Conservation (phyloP, 1,140 invertebrate genomes). For the Armadillidium nasatum region DNA sequence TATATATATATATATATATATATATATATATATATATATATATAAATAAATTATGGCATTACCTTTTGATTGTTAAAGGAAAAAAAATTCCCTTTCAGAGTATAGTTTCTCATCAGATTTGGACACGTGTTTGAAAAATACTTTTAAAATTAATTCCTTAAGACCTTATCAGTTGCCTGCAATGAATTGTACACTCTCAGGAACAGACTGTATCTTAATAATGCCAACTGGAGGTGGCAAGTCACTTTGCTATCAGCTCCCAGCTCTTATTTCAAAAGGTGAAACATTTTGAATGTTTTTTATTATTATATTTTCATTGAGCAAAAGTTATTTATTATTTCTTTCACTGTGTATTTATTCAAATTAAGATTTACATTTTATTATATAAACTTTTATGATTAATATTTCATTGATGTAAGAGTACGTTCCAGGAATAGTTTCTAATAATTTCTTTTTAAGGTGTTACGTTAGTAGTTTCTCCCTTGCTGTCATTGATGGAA, state of each 20-base stretch:
- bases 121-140: slow-evolving; percentile 54
- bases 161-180: slow-evolving; percentile 69
- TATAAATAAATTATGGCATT: too few species aligned
- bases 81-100: too few species aligned
- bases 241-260: slow-evolving; percentile 85
- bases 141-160: slow-evolving; percentile 65
- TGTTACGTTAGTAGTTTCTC: slow-evolving; percentile 82
- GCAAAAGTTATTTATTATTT: too few species aligned
- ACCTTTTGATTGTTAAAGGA: too few species aligned
- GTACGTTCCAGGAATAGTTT: neutral
- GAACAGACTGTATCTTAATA: slow-evolving; percentile 75
- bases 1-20: too few species aligned
- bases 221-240: slow-evolving; percentile 94
- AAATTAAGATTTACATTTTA: too few species aligned
- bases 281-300: slow-evolving; percentile 27
- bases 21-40: too few species aligned
- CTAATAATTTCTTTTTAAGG: slow-evolving; percentile 47
- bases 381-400: too few species aligned
- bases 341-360: too few species aligned
- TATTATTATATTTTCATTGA: too few species aligned
- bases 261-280: slow-evolving; percentile 71
- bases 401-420: too few species aligned
- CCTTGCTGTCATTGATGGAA: slow-evolving; percentile 87
- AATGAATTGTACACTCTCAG: slow-evolving; percentile 77
- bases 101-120: slow-evolving; percentile 62